Percentiles rank a stretch among this genome's conserved stretches.
phyloP scores from a whole-genome alignment of 1,140 invertebrate genomes.

The Patella vulgata region DNA sequence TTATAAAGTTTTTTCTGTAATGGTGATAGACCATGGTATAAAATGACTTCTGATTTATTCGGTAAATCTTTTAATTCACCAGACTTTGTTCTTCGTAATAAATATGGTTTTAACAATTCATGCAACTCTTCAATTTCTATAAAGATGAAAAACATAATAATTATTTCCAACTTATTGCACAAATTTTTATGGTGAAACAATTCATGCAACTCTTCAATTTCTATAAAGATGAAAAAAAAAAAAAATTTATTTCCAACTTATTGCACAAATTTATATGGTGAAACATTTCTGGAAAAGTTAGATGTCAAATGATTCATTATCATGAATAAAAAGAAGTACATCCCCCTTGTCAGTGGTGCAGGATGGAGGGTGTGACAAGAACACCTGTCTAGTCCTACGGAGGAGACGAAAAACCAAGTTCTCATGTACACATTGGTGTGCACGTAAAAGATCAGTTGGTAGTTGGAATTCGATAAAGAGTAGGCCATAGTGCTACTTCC shows the following conservation, averaged over 20 bases:
- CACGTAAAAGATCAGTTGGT: no score
- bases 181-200: conserved; percentile 24
- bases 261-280: background rate
- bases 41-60: conserved; percentile 59
- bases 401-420: no score
- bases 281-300: conserved; percentile 28
- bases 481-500: no score
- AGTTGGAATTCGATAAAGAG: no score
- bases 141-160: conserved; percentile 3
- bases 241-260: no score
- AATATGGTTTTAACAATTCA: conserved; percentile 53
- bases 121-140: conserved; percentile 55
- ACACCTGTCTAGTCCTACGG: no score
- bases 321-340: background rate
- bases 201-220: conserved; percentile 48
- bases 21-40: conserved; percentile 61
- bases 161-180: no score
- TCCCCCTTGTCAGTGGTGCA: no score
- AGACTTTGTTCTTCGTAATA: conserved; percentile 60
- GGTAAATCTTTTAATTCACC: conserved; percentile 62
- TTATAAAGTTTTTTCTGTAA: conserved; percentile 67
- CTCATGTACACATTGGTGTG: no score
- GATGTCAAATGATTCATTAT: background rate
- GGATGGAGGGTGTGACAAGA: no score
- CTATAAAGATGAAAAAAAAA: conserved; percentile 29